Evolutionary conservation across 2,113 vertebrate species (phyloP), one percentile per base, ranked within the genome.

Genomic region (Melanocharis versteri): DNA sequence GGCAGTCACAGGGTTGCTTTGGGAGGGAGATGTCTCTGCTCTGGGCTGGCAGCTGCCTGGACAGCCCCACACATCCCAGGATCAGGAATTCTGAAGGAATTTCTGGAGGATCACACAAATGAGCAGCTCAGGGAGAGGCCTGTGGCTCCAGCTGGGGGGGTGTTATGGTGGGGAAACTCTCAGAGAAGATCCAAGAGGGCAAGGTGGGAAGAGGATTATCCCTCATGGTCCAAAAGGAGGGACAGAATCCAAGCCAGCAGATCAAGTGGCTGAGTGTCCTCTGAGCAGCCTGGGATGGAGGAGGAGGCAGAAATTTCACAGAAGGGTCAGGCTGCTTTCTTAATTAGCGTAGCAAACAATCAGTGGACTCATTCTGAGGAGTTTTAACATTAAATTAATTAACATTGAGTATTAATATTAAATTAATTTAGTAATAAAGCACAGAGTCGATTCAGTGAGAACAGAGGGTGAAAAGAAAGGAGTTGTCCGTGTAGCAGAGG

Each of bases 41-140:
- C 17, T 6, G 53, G 14, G 9, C 62, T 80, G n/a, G 37, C 3
- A 3, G 51, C 61, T 80, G 47, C 27, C 54, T 31, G 62, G 11
- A 81, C 16, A 64, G 27, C 35, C 66, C 30, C 30, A 4, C 6
- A 9, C 9, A 26, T 10, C 14, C 48, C 7, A 3, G 50, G 33
- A 9, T 10, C 12, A 15, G 42, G 26, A n/a, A n/a, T n/a, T n/a
- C n/a, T n/a, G 13, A 0, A 8, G 64, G 11, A 13, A 23, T 40
- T 71, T 33, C 40, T 57, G 77, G 30, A 45, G 39, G 47, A 50
- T 30, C n/a, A 6, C 21, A 21, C 37, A 14, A 15, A 6, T 1
- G 37, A 31, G 21, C 4, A 40, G 78, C 28, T 77, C 45, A 37
- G 47, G 77, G 83, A 70, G 78, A 31, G 17, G 21, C 6, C 42